Conservation (phyloP, 2,888 invertebrate species). For the Vannuccia rotundouncinata region DNA sequence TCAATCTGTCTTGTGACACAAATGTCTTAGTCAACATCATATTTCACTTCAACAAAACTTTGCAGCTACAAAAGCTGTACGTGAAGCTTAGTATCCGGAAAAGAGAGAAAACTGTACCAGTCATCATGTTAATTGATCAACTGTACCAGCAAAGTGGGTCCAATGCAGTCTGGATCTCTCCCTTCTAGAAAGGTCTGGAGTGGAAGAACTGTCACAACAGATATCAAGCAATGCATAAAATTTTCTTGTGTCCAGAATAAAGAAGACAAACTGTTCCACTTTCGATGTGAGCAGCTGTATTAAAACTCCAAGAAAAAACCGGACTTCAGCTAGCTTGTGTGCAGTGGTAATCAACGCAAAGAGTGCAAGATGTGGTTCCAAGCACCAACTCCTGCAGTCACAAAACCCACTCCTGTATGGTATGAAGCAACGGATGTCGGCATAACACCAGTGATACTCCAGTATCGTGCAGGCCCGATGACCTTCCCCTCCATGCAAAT, state of each 20-base stretch:
- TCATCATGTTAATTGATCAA: not conserved
- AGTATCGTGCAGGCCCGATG: not conserved
- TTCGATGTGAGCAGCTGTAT: not conserved
- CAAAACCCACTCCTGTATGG: not conserved
- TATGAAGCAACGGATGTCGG: slow-evolving; percentile 12
- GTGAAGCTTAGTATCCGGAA: slow-evolving; percentile 5
- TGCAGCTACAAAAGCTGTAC: not conserved
- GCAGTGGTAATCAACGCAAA: not conserved
- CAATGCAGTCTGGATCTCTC: not conserved
- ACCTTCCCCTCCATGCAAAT: slow-evolving; percentile 9
- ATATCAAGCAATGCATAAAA: slow-evolving; percentile 1
- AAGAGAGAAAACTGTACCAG: slow-evolving; percentile 21
- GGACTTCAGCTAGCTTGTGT: not conserved
- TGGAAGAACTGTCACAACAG: slow-evolving; percentile 7
- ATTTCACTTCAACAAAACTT: slow-evolving; percentile 1
- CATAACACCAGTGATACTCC: slow-evolving; percentile 10
- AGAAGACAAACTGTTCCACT: slow-evolving; percentile 19
- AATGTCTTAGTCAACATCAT: not conserved
- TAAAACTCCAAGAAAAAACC: not conserved
- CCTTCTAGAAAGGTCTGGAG: not conserved
- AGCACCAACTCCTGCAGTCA: slow-evolving; percentile 9
- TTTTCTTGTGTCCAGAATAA: not conserved
- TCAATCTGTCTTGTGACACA: not conserved
- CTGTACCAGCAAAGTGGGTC: slow-evolving; percentile 8
- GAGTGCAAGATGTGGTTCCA: slow-evolving; percentile 10